These are phyloP conservation scores for Aplodontia rufa DNA, from an alignment of 2,113 vertebrate genomes.

Conservation along the genomic window DNA sequence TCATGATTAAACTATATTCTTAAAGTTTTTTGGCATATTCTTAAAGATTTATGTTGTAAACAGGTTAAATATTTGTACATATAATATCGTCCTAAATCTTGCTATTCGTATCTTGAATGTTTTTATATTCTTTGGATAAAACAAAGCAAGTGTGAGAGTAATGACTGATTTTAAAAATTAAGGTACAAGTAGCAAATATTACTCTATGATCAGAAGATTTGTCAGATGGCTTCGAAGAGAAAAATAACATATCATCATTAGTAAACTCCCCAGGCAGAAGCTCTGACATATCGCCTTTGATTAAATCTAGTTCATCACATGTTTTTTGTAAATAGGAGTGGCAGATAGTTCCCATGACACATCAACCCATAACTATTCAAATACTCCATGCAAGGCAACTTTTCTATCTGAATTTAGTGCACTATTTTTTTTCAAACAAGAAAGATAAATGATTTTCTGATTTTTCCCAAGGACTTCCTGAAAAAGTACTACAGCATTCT, in stretches of 20 bases:
- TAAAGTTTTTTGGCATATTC: not conserved
- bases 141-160: not conserved
- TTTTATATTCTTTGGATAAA: not conserved
- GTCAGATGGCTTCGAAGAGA: constrained; percentile 39
- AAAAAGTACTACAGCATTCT: not conserved
- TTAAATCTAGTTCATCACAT: constrained; percentile 55
- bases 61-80: not conserved
- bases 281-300: constrained; percentile 21
- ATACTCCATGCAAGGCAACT: not conserved
- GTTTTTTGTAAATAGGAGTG: constrained; percentile 31
- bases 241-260: constrained; percentile 55
- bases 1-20: not conserved
- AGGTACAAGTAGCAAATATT: constrained; percentile 21
- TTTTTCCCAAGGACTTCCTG: constrained; percentile 3
- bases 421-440: not conserved
- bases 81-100: not conserved
- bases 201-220: not conserved
- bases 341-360: not conserved
- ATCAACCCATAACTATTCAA: constrained; percentile 34
- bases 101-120: not conserved
- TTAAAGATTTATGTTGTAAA: not conserved
- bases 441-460: not conserved
- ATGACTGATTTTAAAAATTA: not conserved
- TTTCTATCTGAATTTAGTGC: not conserved
- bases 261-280: constrained; percentile 17